Evolutionary conservation across 1,140 invertebrate genomes (phyloP).

Genomic region (Drosophila sp.): DNA sequence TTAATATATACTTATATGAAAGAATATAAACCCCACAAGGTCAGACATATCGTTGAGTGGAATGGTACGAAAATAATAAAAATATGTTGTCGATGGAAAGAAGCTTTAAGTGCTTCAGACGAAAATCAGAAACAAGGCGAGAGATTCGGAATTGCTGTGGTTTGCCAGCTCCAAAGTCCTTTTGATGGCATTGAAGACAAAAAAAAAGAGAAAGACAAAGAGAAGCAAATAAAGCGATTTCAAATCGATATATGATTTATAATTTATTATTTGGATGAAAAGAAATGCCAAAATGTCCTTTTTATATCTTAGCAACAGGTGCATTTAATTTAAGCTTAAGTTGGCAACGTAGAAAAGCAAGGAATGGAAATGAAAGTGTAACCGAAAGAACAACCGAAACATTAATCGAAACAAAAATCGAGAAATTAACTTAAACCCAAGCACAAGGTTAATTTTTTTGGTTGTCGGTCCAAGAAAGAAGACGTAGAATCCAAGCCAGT

Average conservation of each 20-base stretch:
- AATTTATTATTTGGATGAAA: neutral
- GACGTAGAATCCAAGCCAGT: no score
- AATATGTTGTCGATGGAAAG: conserved; percentile 1
- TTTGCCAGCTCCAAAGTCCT: neutral
- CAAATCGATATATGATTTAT: conserved; percentile 2
- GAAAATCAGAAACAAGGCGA: conserved; percentile 1
- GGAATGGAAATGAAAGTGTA: no score
- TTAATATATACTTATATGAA: conserved; percentile 4
- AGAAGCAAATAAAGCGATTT: neutral
- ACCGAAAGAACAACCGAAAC: no score
- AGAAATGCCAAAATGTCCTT: neutral
- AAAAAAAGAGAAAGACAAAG: neutral
- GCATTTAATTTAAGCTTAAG: no score
- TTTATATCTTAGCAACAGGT: neutral
- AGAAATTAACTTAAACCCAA: no score
- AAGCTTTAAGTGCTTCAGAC: conserved; percentile 10
- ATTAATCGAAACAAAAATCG: no score
- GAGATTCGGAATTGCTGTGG: neutral
- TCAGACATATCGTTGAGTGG: conserved; percentile 9
- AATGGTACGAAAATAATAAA: neutral
- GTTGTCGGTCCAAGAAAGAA: no score
- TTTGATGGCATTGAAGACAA: neutral
- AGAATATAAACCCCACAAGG: conserved; percentile 27
- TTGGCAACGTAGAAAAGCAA: conserved; percentile 19
- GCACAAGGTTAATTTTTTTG: no score